Evolutionary conservation across 1,140 invertebrate genomes (phyloP), one percentile per base, ranked within the genome.

Genomic region (Brachionus manjavacas): DNA sequence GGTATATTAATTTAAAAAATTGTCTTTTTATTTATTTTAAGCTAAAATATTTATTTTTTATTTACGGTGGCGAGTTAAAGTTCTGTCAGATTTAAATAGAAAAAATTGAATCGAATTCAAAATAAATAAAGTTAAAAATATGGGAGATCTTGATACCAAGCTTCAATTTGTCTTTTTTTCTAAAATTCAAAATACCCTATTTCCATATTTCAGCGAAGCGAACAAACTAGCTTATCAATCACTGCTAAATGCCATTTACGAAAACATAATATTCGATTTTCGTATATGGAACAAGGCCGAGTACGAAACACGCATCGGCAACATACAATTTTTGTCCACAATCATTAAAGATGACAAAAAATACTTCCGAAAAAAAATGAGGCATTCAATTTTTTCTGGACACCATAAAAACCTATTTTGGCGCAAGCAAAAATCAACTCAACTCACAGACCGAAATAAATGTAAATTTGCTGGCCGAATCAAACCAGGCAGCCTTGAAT

Each of bases 241-340:
- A 12, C 86, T 93, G 0, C 85, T 92, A 14, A 89, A 91, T n/a
- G 88, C 90, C 1, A 85, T 93, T 8, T 92, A 93, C 86, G 91
- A 92, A 72, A 90, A 92, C 85, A 88, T 93, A 20, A 87, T 93
- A 35, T 92, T 93, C 86, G 92, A 93, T 86, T 93, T 93, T 88
- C 88, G 90, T 84, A 92, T 93, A 84, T 93, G 92, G 92, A 91
- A 91, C 80, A 89, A 90, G 39, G 89, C 91, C 84, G 90, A 91
- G 66, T 93, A 92, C 86, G 91, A 92, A 86, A 92, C 93, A 31
- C 90, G 91, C 46, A 91, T 92, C 70, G 92, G 92, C 16, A 92
- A 93, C 85, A 91, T 92, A 1, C 92, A 93, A 86, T 92, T 92
- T 86, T 86, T 93, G 46, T 91, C 91, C 55, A 92, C 92, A 20